Evolutionary conservation across 2,797 vertebrate genomes (phyloP), one percentile per base, ranked within the genome.

Genomic region (Propithecus perrieri): DNA sequence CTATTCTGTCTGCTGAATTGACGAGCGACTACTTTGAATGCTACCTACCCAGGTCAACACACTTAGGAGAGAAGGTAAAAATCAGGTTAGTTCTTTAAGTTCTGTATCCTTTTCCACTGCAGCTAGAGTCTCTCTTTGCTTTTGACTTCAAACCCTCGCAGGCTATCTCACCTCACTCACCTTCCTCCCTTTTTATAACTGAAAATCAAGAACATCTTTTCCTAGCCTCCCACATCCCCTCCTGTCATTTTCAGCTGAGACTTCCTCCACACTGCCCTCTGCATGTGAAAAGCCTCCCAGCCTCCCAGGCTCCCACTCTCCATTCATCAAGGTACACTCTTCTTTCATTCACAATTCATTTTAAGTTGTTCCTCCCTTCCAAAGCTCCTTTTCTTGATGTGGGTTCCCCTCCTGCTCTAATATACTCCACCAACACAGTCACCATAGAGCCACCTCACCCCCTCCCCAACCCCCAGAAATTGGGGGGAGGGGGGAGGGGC

Each of bases 251-350:
- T 67, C 55, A 57, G 15, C 55, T 69, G 86, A 72, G 79, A 92
- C 71, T 96, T 76, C 69, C 91, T 96, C 91, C 93, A 96, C 93
- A 74, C 94, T 95, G 96, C 96, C 96, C 94, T 96, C 93, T 97
- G 76, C 90, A 43, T 90, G 53, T 30, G 57, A 81, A 95, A 95
- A 24, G 28, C 94, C 94, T 93, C 65, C 76, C 59, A 24, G 28
- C 89, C 94, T 93, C 71, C 76, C 59, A 69, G 41, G 89, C 89
- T 93, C 65, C 83, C 18, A 33, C 20, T 90, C 55, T 84, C 86
- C 96, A 95, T 96, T 96, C 96, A 97, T 79, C 74, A 74, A 94
- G 93, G 93, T 89, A 35, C 71, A 71, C 0, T 50, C 71, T 93
- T 72, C 48, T 84, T 95, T 87, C 95, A 97, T 97, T 97, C 96